phyloP scores from a whole-genome alignment of 2,888 invertebrate species.

The Conomelus anceps region DNA sequence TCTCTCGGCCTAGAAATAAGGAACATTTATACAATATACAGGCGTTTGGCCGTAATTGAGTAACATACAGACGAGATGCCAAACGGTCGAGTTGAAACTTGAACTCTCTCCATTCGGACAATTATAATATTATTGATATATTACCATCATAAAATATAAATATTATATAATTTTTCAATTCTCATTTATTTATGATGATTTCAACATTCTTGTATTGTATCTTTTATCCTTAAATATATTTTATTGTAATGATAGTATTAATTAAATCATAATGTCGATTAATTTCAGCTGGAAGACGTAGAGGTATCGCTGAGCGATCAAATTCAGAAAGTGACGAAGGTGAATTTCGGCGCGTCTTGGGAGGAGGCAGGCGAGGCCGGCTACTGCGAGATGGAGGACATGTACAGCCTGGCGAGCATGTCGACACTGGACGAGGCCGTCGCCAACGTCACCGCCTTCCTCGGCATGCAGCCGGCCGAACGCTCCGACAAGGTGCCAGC shows the following conservation, averaged over 20 bases:
- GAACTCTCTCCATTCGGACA: too few relatives aligned
- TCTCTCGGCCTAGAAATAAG: too few relatives aligned
- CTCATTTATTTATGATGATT: too few relatives aligned
- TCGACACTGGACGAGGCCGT: conserved; percentile 76
- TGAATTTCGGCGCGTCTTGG: conserved; percentile 74
- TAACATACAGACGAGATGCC: too few relatives aligned
- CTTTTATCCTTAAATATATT: too few relatives aligned
- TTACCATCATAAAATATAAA: too few relatives aligned
- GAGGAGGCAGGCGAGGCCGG: conserved; percentile 57
- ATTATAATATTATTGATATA: too few relatives aligned
- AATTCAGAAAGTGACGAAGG: conserved; percentile 68
- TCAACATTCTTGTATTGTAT: too few relatives aligned
- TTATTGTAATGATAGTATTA: neutral
- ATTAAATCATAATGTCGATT: neutral
- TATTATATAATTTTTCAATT: too few relatives aligned
- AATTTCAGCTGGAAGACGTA: conserved; percentile 72
- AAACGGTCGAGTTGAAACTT: too few relatives aligned
- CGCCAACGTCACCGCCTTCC: conserved; percentile 70
- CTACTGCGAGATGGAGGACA: conserved; percentile 76
- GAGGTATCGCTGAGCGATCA: conserved; percentile 81
- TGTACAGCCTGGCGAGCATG: conserved; percentile 78
- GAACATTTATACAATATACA: too few relatives aligned
- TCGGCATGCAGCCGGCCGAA: conserved; percentile 81
- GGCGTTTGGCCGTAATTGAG: too few relatives aligned
- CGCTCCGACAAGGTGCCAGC: conserved; percentile 75